These are phyloP conservation scores for Phrixothrix hirtus DNA, from an alignment of 2,888 invertebrate genomes.

Conservation along the genomic window DNA sequence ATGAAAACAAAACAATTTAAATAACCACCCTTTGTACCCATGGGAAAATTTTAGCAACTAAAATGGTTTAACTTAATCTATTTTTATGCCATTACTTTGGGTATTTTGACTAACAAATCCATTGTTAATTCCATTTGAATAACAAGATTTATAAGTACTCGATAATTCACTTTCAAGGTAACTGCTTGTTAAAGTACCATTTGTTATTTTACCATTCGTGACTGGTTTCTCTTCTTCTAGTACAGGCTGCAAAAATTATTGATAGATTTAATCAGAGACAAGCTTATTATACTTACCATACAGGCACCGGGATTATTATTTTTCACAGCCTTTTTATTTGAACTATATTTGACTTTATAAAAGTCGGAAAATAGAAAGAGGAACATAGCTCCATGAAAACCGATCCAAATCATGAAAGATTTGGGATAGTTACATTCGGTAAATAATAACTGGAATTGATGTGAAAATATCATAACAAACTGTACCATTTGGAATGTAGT, in stretches of 20 bases:
- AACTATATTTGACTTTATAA: slow-evolving; percentile 81
- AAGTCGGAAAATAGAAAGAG: slow-evolving; percentile 93
- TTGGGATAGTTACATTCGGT: slow-evolving; percentile 90
- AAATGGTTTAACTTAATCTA: slow-evolving; percentile 28
- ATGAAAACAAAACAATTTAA: neutral
- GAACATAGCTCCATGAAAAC: slow-evolving; percentile 91
- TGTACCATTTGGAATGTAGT: slow-evolving; percentile 97
- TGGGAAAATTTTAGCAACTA: slow-evolving; percentile 5
- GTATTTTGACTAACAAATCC: slow-evolving; percentile 60
- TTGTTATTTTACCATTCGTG: slow-evolving; percentile 50
- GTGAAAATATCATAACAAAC: slow-evolving; percentile 88
- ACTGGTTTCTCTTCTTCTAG: slow-evolving; percentile 55
- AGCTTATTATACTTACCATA: slow-evolving; percentile 65
- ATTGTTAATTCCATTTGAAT: slow-evolving; percentile 66
- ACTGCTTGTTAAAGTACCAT: slow-evolving; percentile 50
- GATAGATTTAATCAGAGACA: neutral
- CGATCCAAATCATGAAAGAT: slow-evolving; percentile 92
- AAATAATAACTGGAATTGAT: slow-evolving; percentile 90
- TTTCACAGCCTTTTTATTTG: slow-evolving; percentile 48
- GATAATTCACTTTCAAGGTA: slow-evolving; percentile 62
- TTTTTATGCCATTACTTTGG: slow-evolving; percentile 40
- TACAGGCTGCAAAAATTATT: slow-evolving; percentile 62
- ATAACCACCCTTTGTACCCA: slow-evolving; percentile 10
- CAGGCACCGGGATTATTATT: slow-evolving; percentile 59
- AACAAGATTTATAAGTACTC: slow-evolving; percentile 64